Percentiles rank a stretch among this genome's conserved stretches.
These are phyloP conservation scores for Acanthococcus lagerstroemiae DNA, from an alignment of 2,888 invertebrate genomes.

Conservation along the genomic window DNA sequence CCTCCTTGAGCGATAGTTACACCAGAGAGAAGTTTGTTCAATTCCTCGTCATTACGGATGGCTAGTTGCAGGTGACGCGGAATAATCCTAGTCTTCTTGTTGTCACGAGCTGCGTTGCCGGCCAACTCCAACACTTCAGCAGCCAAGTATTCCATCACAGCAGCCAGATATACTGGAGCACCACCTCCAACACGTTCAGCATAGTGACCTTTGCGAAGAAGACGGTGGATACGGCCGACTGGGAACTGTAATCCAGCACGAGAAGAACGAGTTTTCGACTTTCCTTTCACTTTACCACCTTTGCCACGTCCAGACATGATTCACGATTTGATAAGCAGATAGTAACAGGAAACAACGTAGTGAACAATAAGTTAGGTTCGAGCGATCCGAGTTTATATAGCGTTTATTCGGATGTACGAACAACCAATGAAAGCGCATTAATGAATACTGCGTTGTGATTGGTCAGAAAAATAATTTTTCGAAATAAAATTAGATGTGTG, in stretches of 20 bases:
- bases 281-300: constrained; percentile 43
- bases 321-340: too few relatives aligned
- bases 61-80: constrained; percentile 70
- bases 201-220: constrained; percentile 50
- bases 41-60: constrained; percentile 70
- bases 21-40: constrained; percentile 63
- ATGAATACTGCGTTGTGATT: too few relatives aligned
- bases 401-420: too few relatives aligned
- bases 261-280: constrained; percentile 46
- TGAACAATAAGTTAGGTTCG: too few relatives aligned
- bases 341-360: too few relatives aligned
- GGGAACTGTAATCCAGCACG: constrained; percentile 49
- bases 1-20: constrained; percentile 79
- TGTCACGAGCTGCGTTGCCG: constrained; percentile 53
- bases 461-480: too few relatives aligned
- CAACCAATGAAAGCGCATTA: too few relatives aligned
- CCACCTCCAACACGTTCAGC: constrained; percentile 49
- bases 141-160: constrained; percentile 54
- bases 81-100: constrained; percentile 60
- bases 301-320: constrained; percentile 37
- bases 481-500: too few relatives aligned
- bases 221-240: constrained; percentile 49
- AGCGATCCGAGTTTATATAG: too few relatives aligned
- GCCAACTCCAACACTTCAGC: constrained; percentile 59
- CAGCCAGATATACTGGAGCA: constrained; percentile 49